phyloP scores from a whole-genome alignment of 2,797 vertebrate genomes.

The Melanotaenia maccullochi region DNA sequence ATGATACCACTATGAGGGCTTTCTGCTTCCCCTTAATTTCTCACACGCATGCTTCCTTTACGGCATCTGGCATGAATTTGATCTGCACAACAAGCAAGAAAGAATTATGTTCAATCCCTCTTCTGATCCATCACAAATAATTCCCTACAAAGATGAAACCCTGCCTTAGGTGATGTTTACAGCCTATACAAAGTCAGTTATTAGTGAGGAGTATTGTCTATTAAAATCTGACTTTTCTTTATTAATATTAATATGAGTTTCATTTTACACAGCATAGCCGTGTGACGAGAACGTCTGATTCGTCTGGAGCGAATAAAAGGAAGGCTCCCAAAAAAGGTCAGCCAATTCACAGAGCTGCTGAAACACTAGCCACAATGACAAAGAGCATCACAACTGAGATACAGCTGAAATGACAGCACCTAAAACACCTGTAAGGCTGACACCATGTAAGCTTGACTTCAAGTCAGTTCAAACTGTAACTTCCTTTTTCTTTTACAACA shows the following conservation, averaged over 20 bases:
- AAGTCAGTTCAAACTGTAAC: slow-evolving; percentile 18
- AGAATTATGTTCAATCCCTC: slow-evolving; percentile 43
- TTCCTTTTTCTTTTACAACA: neutral
- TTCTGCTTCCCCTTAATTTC: slow-evolving; percentile 71
- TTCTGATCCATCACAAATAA: slow-evolving; percentile 75
- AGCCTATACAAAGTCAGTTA: slow-evolving; percentile 65
- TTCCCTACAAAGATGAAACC: slow-evolving; percentile 54
- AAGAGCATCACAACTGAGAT: slow-evolving; percentile 83
- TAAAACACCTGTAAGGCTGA: slow-evolving; percentile 52
- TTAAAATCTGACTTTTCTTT: slow-evolving; percentile 76
- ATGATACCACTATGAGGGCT: slow-evolving; percentile 71
- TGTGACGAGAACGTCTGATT: slow-evolving; percentile 62
- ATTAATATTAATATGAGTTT: slow-evolving; percentile 82
- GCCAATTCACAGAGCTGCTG: slow-evolving; percentile 76
- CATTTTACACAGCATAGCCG: slow-evolving; percentile 48
- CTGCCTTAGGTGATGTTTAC: slow-evolving; percentile 54
- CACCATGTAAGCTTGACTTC: slow-evolving; percentile 63
- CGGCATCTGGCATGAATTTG: slow-evolving; percentile 63
- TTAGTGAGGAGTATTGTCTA: slow-evolving; percentile 71
- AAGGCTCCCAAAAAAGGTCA: slow-evolving; percentile 79
- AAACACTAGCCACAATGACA: slow-evolving; percentile 79
- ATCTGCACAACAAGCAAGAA: slow-evolving; percentile 60
- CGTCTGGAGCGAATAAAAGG: slow-evolving; percentile 55
- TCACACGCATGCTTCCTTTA: slow-evolving; percentile 69
- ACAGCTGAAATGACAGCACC: slow-evolving; percentile 74